Evolutionary conservation across 1,140 invertebrate species (phyloP).

Genomic region (Listronotus oregonensis): DNA sequence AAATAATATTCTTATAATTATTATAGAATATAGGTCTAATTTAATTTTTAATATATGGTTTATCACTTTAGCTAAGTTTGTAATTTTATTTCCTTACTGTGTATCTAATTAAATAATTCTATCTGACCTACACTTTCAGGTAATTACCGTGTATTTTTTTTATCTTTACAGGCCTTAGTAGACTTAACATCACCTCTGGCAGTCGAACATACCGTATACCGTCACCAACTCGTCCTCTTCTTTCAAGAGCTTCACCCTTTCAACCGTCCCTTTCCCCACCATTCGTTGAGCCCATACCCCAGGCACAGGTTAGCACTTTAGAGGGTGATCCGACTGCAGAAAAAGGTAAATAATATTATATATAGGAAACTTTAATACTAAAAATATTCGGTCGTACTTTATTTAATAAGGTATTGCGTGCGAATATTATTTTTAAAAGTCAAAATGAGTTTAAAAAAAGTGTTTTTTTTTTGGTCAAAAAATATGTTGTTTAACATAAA

Average conservation of each 20-base stretch:
- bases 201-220: slow-evolving; percentile 86
- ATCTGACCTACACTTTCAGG: not conserved
- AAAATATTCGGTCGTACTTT: no score
- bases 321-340: slow-evolving; percentile 67
- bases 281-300: slow-evolving; percentile 52
- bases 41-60: no score
- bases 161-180: slow-evolving; percentile 62
- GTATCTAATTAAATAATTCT: not conserved
- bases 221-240: slow-evolving; percentile 76
- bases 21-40: no score
- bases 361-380: no score
- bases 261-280: slow-evolving; percentile 61
- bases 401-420: no score
- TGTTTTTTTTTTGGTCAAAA: no score
- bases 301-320: slow-evolving; percentile 47
- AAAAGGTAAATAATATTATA: slow-evolving; percentile 64
- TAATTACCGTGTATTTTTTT: not conserved
- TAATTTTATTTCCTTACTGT: no score
- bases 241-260: slow-evolving; percentile 71
- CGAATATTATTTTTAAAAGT: no score
- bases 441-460: no score
- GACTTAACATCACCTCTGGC: slow-evolving; percentile 82
- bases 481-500: no score
- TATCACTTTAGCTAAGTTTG: no score
- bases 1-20: no score